Percentiles rank a stretch among this genome's conserved stretches.
Evolutionary conservation across 2,888 invertebrate species (phyloP).

Genomic region (Hirudinaria manillensis): DNA sequence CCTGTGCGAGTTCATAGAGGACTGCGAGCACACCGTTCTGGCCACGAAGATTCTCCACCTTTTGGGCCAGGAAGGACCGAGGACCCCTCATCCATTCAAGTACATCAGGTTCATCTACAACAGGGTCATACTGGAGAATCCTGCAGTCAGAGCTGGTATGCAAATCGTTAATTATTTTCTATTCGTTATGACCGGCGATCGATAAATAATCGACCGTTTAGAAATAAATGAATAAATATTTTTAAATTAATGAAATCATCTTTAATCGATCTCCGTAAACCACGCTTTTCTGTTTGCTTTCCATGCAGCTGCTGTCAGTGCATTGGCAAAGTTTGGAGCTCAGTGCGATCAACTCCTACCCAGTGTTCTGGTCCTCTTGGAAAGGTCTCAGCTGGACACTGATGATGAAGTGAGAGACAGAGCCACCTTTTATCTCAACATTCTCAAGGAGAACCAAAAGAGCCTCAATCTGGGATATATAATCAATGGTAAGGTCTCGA

Average conservation of each 20-base stretch:
- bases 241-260: no score
- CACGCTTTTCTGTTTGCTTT: no score
- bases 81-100: conserved; percentile 81
- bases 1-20: conserved; percentile 97
- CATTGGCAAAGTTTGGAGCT: conserved; percentile 94
- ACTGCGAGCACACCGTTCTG: conserved; percentile 93
- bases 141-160: conserved; percentile 74
- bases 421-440: conserved; percentile 87
- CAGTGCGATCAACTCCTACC: conserved; percentile 79
- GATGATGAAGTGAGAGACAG: conserved; percentile 98
- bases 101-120: conserved; percentile 66
- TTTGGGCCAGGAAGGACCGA: conserved; percentile 91
- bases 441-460: conserved; percentile 60
- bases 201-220: no score
- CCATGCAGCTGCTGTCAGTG: conserved; percentile 78
- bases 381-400: conserved; percentile 70
- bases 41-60: conserved; percentile 93
- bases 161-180: background rate
- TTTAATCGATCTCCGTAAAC: no score
- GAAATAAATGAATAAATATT: no score
- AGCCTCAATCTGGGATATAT: conserved; percentile 53
- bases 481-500: conserved; percentile 48
- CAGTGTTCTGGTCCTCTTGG: conserved; percentile 68
- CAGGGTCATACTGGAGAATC: conserved; percentile 86
- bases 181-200: background rate